Conservation (phyloP, 1,140 invertebrate genomes). For the Drosophila nigrodunni region DNA sequence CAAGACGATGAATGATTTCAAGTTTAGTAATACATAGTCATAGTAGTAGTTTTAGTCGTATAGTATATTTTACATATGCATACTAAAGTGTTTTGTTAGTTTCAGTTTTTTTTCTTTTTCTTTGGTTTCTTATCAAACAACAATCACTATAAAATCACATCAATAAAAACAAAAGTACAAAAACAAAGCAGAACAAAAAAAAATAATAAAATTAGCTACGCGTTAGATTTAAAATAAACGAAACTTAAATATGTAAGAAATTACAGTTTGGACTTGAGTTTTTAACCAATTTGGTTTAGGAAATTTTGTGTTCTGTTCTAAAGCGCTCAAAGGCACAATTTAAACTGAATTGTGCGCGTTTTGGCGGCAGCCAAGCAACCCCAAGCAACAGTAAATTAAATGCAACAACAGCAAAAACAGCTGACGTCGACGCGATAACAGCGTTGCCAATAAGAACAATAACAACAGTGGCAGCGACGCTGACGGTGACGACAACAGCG, state of each 20-base stretch:
- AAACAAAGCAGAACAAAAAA: slow-evolving; percentile 14
- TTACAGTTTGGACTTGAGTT: background rate
- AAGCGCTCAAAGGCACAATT: slow-evolving; percentile 77
- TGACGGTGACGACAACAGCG: background rate
- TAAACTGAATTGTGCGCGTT: slow-evolving; percentile 74
- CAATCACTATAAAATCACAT: slow-evolving; percentile 13
- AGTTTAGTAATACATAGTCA: too few relatives aligned
- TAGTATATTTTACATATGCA: background rate
- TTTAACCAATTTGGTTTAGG: background rate
- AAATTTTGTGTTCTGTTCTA: slow-evolving; percentile 53
- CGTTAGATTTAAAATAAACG: slow-evolving; percentile 14
- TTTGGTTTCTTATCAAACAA: slow-evolving; percentile 8
- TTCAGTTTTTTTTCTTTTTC: background rate
- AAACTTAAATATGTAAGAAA: background rate
- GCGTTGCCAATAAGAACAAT: background rate
- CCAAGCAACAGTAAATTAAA: slow-evolving; percentile 1
- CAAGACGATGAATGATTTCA: slow-evolving; percentile 4
- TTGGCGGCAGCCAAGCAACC: slow-evolving; percentile 56
- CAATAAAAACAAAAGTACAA: background rate
- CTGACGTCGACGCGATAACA: slow-evolving; percentile 6
- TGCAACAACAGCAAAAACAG: background rate
- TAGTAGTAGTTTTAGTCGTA: background rate
- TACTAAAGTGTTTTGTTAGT: too few relatives aligned
- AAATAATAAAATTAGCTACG: slow-evolving; percentile 16
- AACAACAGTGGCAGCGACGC: slow-evolving; percentile 1